These are phyloP conservation scores for Orchestia grillus DNA, from an alignment of 1,140 invertebrate species.

Conservation along the genomic window DNA sequence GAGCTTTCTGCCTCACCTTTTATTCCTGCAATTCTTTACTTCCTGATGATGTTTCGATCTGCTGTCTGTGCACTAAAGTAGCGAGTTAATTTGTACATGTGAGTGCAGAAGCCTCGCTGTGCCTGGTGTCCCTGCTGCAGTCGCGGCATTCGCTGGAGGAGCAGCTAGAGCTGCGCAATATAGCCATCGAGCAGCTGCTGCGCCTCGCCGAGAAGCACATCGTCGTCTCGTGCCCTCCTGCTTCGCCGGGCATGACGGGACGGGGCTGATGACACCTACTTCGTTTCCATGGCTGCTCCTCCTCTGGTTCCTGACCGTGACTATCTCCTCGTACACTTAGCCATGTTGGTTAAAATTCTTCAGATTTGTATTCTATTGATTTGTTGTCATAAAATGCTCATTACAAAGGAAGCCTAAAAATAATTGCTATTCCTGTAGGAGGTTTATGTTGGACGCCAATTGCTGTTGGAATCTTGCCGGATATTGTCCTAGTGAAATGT, in stretches of 20 bases:
- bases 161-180: conserved; percentile 30
- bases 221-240: neutral
- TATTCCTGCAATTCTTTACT: too few species aligned
- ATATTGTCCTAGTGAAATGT: neutral
- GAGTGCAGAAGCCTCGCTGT: neutral
- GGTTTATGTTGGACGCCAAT: neutral
- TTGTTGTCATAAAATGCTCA: neutral
- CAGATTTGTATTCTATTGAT: neutral
- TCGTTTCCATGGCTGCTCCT: neutral
- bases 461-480: neutral
- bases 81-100: too few species aligned
- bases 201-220: conserved; percentile 30
- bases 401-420: neutral
- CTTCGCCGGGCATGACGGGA: conserved; percentile 36
- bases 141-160: conserved; percentile 35
- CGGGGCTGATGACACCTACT: conserved; percentile 11
- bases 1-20: too few species aligned
- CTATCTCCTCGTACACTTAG: neutral
- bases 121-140: conserved; percentile 39
- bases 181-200: conserved; percentile 50
- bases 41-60: too few species aligned
- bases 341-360: neutral
- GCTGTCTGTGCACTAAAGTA: too few species aligned
- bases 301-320: neutral
- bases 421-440: neutral